Conservation (phyloP, 53 echinoderm and acorn worm species). For the Henricia sp. region DNA sequence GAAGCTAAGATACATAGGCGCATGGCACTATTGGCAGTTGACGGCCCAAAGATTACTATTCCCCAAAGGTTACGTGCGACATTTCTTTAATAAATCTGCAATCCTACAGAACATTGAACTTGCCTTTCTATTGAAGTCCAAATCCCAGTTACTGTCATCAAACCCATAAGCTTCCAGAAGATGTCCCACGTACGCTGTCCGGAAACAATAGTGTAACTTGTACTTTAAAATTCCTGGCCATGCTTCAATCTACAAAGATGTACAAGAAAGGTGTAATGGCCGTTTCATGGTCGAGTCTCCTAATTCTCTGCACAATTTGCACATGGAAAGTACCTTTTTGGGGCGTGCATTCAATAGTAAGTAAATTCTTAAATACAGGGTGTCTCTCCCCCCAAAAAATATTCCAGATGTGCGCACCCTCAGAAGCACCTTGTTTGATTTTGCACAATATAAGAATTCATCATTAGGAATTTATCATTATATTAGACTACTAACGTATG, state of each 20-base stretch:
- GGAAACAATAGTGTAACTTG: conserved; percentile 41
- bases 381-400: too few relatives aligned
- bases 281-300: neutral
- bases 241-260: conserved; percentile 1
- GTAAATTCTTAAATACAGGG: too few relatives aligned
- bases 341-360: neutral
- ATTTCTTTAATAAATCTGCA: neutral
- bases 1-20: too few relatives aligned
- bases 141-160: conserved; percentile 24
- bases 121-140: conserved; percentile 29
- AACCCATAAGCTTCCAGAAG: conserved; percentile 37
- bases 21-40: too few relatives aligned
- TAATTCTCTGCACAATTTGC: too few relatives aligned
- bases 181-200: neutral
- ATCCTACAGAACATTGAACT: neutral
- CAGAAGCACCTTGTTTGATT: too few relatives aligned
- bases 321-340: neutral
- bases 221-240: conserved; percentile 7
- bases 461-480: too few relatives aligned
- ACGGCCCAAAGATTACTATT: too few relatives aligned
- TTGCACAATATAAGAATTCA: too few relatives aligned
- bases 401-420: too few relatives aligned
- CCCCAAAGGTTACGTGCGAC: too few relatives aligned
- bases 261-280: neutral
- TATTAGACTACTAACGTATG: too few relatives aligned